phyloP scores from a whole-genome alignment of 2,888 invertebrate genomes.

The Serripes groenlandicus region DNA sequence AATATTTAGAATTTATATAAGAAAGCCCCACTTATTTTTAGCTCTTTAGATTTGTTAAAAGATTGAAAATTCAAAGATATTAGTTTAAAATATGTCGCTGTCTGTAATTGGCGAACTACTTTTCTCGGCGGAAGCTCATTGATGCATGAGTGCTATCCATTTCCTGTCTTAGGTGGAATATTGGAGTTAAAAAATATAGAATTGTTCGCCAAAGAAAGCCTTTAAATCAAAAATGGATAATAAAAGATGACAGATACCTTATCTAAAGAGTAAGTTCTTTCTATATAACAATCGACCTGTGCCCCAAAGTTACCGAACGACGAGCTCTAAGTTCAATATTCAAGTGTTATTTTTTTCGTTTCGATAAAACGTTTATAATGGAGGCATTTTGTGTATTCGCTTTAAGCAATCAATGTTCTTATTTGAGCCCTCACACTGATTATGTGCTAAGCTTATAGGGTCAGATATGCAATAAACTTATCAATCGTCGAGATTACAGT shows the following conservation, averaged over 20 bases:
- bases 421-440: too few relatives aligned
- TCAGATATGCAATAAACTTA: too few relatives aligned
- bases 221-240: slow-evolving; percentile 66
- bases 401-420: neutral
- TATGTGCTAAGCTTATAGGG: neutral
- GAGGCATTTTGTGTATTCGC: slow-evolving; percentile 51
- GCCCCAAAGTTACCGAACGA: neutral
- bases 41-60: too few relatives aligned
- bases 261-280: slow-evolving; percentile 77
- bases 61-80: too few relatives aligned
- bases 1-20: too few relatives aligned
- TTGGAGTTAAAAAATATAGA: slow-evolving; percentile 42
- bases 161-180: slow-evolving; percentile 72
- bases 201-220: slow-evolving; percentile 62
- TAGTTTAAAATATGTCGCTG: too few relatives aligned
- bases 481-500: neutral
- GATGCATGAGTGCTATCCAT: slow-evolving; percentile 66
- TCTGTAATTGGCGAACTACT: too few relatives aligned
- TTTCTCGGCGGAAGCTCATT: slow-evolving; percentile 51
- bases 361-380: slow-evolving; percentile 36
- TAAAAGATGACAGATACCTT: slow-evolving; percentile 81
- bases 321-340: neutral
- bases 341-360: slow-evolving; percentile 20
- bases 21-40: too few relatives aligned
- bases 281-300: neutral